Evolutionary conservation across 2,113 vertebrate species (phyloP).

Genomic region (Oryzias celebensis): DNA sequence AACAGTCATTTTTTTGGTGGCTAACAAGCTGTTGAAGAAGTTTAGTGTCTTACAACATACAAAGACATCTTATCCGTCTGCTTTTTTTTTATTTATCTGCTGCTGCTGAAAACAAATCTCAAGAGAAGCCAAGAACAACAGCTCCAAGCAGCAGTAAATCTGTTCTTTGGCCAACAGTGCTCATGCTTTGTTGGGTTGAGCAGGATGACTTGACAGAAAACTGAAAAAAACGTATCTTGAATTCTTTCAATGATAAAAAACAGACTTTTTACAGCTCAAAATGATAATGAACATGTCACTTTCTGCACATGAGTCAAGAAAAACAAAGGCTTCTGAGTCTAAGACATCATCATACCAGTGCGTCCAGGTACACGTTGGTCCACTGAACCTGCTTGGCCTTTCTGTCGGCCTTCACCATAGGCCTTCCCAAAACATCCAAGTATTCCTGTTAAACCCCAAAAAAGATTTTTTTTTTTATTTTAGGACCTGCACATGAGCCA

Average conservation of each 20-base stretch:
- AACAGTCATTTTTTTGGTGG: constrained; percentile 1
- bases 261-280: constrained; percentile 14
- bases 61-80: constrained; percentile 33
- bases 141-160: not conserved
- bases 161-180: too few species aligned
- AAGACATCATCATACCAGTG: constrained; percentile 81
- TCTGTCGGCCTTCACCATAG: constrained; percentile 89
- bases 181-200: not conserved
- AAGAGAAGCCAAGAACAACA: constrained; percentile 3
- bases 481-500: not conserved
- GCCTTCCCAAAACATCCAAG: constrained; percentile 93
- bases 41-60: constrained; percentile 28
- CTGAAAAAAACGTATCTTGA: constrained; percentile 12
- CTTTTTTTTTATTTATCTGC: constrained; percentile 43
- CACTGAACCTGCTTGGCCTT: constrained; percentile 93
- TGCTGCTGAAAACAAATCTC: constrained; percentile 17
- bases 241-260: constrained; percentile 27
- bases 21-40: constrained; percentile 4
- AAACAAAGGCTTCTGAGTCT: too few species aligned
- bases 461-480: not conserved
- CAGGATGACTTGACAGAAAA: constrained; percentile 12
- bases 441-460: constrained; percentile 83
- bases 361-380: constrained; percentile 97
- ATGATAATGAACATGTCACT: too few species aligned
- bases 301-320: too few species aligned